A percentile compares a stretch with the other conserved stretches of the same genome.
Conservation (phyloP, 2,888 invertebrate genomes). For the Meganola albula region DNA sequence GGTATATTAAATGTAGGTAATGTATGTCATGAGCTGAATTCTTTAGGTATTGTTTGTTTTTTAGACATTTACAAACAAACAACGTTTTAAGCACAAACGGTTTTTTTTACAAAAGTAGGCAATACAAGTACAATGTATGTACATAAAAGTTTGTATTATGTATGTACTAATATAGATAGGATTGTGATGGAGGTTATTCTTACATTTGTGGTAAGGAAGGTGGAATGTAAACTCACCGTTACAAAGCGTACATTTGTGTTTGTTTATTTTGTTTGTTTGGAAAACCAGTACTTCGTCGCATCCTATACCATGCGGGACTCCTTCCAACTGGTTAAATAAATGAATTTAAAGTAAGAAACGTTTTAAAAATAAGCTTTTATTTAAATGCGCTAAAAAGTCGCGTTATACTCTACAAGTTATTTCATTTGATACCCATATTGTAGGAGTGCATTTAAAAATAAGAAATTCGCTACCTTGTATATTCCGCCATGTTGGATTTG, state of each 20-base stretch:
- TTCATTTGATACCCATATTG: too few species aligned
- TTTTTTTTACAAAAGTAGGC: conserved; percentile 36
- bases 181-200: too few species aligned
- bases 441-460: too few species aligned
- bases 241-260: conserved; percentile 26
- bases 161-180: too few species aligned
- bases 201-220: conserved; percentile 29
- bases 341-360: background rate
- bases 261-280: conserved; percentile 31
- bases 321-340: too few species aligned
- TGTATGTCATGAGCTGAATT: conserved; percentile 14
- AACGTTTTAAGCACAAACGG: conserved; percentile 47
- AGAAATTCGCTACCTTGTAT: too few species aligned
- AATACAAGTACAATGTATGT: conserved; percentile 1
- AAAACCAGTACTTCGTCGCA: conserved; percentile 31
- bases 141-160: conserved; percentile 5
- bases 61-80: conserved; percentile 48
- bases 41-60: conserved; percentile 17
- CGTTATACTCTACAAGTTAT: too few species aligned
- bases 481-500: too few species aligned
- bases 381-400: too few species aligned
- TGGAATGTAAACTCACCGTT: conserved; percentile 43
- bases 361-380: too few species aligned
- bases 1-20: too few species aligned
- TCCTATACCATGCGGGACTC: too few species aligned